Evolutionary conservation across 2,797 vertebrate genomes (phyloP), one percentile per base, ranked within the genome.

Genomic region (Kryptolebias ocellatus): DNA sequence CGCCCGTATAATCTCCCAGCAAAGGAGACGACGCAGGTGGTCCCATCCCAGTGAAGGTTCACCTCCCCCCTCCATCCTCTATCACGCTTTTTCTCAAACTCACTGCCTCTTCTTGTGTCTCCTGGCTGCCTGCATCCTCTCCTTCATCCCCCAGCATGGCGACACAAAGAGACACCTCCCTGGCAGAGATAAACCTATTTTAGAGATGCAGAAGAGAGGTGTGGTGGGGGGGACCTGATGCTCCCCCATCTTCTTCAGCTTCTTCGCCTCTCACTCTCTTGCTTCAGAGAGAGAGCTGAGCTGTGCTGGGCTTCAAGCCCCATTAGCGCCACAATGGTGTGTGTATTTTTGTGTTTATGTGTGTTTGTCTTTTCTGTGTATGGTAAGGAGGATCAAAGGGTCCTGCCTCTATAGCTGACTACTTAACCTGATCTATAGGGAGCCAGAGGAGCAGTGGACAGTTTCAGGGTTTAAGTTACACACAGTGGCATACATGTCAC

Each of bases 1-100:
- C 77, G 81, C 84, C 85, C 67, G 73, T 78, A 91, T 94, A 93
- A 94, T 94, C 92, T 92, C 85, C 60, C 67, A 64, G 89, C 84
- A 91, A 89, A 91, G 85, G 80, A 77, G 79, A 69, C 93, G 60
- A 91, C 60, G 86, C 93, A 94, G 93, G 94, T 94, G 94, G 93
- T 94, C 94, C 82, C 84, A 76, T 83, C 85, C 71, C 61, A 75
- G 80, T 60, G 77, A 79, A 59, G 75, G 64, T 85, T 71, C 81
- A 59, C 73, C 74, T 24, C 81, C 81, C 72, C 20, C 73, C 67
- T 50, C 66, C 74, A 16, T 73, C 67, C 60, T 81, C 78, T 70
- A 70, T 67, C 78, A 76, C 49, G 68, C 54, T 78, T 81, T 84
- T 79, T 80, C 79, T 76, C 78, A 72, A 69, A 53, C 78, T 76